Conservation (phyloP, 1,140 invertebrate species). For the Dreissena rostriformis region DNA sequence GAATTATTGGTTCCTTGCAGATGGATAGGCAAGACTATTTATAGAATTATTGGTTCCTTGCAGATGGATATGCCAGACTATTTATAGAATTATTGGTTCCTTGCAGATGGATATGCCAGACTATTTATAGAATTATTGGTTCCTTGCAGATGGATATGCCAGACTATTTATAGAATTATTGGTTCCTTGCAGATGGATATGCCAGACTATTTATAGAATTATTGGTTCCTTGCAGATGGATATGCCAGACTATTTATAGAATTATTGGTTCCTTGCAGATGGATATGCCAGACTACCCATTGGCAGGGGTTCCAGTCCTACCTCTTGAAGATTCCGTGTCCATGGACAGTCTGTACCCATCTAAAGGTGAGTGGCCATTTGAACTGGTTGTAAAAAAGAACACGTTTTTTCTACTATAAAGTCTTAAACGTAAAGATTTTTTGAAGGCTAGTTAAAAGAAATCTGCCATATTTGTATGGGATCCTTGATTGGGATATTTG, state of each 20-base stretch:
- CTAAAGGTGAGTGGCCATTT: background rate
- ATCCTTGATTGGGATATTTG: no score
- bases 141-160: constrained; percentile 60
- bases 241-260: background rate
- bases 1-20: no score
- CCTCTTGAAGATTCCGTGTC: constrained; percentile 19
- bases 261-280: constrained; percentile 47
- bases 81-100: no score
- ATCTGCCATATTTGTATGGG: no score
- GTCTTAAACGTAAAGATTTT: no score
- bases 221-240: background rate
- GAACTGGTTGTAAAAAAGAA: no score
- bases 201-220: background rate
- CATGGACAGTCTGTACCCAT: constrained; percentile 11
- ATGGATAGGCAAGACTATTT: background rate
- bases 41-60: constrained; percentile 3
- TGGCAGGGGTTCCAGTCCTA: constrained; percentile 22
- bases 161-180: no score
- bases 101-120: no score
- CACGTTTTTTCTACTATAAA: no score
- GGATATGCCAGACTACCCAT: constrained; percentile 59
- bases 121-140: constrained; percentile 3
- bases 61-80: constrained; percentile 64
- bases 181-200: no score
- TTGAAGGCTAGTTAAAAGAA: no score